phyloP scores from a whole-genome alignment of 2,113 vertebrate species.

The Epinephelus moara region DNA sequence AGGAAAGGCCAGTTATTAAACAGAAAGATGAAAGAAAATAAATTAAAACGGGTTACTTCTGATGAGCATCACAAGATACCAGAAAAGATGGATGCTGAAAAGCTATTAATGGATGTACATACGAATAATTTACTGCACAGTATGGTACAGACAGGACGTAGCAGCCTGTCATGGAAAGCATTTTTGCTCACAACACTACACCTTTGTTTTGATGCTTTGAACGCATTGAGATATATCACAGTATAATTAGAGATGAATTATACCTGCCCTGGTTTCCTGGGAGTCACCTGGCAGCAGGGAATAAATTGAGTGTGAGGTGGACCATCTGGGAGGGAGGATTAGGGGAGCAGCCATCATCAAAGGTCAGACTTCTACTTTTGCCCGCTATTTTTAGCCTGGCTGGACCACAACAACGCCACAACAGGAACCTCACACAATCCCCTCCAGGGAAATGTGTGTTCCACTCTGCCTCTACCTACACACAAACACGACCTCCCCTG shows the following conservation, averaged over 20 bases:
- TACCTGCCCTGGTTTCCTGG: neutral
- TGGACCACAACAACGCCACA: conserved; percentile 64
- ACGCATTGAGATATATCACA: neutral
- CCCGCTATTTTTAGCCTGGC: conserved; percentile 70
- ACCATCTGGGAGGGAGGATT: conserved; percentile 63
- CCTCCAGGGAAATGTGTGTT: conserved; percentile 34
- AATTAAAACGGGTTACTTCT: neutral
- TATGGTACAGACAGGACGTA: neutral
- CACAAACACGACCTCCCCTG: conserved; percentile 1
- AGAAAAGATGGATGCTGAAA: neutral
- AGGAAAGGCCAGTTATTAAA: neutral
- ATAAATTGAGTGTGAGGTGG: conserved; percentile 13
- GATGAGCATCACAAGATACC: neutral
- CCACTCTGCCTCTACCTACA: conserved; percentile 5
- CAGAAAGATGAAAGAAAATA: neutral
- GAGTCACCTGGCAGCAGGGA: conserved; percentile 39
- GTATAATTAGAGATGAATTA: neutral
- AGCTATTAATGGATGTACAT: conserved; percentile 18
- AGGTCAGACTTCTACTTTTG: conserved; percentile 62
- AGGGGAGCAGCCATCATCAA: conserved; percentile 48
- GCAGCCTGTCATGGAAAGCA: neutral
- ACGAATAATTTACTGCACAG: conserved; percentile 33
- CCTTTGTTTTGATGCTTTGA: neutral
- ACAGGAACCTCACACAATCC: conserved; percentile 55
- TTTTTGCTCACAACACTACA: neutral